Evolutionary conservation across 2,797 vertebrate genomes (phyloP), one percentile per base, ranked within the genome.

Genomic region (Chaunax sp.): DNA sequence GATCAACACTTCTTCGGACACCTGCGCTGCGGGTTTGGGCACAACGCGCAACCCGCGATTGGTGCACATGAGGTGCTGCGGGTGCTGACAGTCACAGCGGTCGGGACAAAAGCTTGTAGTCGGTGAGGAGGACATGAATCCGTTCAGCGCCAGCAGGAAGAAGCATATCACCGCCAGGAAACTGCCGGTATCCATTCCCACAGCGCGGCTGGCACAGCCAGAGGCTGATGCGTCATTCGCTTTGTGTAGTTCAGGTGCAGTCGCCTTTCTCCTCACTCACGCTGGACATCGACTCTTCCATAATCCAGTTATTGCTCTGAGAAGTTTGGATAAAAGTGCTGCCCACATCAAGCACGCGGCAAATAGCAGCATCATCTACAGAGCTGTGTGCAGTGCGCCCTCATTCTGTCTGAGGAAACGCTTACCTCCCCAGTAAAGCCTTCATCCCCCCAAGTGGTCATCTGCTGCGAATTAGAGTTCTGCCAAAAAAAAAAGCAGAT

Each of bases 71-170:
- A 98, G 90, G 80, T 97, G 96, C 77, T 95, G 96, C 50, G 93
- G 90, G 72, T 95, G 94, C 82, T 95, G 96, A 81, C 98, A 99
- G 82, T 99, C 98, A 79, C 97, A 99, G 57, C 90, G 93, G 60
- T 96, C 94, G 0, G 97, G 98, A 74, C 98, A 99, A 51, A 94
- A 69, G 46, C 90, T 76, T 30, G 81, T 62, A 9, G 67, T 84
- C 38, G 84, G 69, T 35, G 90, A 86, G 19, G 89, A 90, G 38
- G 80, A 92, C 64, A 83, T 46, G 60, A 91, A 84, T 49, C 87
- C 87, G 33, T 30, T 43, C 44, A 81, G 75, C 19, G 72, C 82
- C 28, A 90, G 64, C 56, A 92, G 71, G 64, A 90, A 16, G 38
- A 96, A 69, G 81, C 89, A 85, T 37, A 89, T 40, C 58, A 85